Base-by-base conservation (phyloP, 2,797 vertebrate species). In the Labroides dimidiatus region DNA sequence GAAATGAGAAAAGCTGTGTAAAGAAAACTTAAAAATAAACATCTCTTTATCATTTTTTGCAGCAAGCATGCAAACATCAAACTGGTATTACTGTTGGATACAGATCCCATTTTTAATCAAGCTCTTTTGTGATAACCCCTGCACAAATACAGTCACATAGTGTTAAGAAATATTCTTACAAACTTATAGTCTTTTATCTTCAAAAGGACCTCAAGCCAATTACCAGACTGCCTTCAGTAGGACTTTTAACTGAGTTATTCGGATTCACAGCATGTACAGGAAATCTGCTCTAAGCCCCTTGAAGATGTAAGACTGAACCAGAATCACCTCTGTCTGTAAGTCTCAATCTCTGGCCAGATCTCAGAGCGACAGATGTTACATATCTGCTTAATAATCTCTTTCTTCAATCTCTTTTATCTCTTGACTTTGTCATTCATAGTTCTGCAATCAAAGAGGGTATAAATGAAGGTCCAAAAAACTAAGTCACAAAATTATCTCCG, bases 371-470 rank as follows among this genome's bases (percentile, higher is more conserved):
- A 30, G 20, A 62, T 49, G 37, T n/a, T n/a, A 43, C 36, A 54
- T 47, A 67, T 64, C 51, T 33, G 47, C 48, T 49, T 62, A 12
- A 54, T 60, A 55, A 56, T 69, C 24, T 23, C 39, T 39, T 68
- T 50, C 10, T 23, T 50, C 63, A 11, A 27, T 37, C 14, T 53
- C 51, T 67, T 68, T 71, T 17, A 77, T 77, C 69, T 59, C 39
- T 43, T 1, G 15, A 48, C 41, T 64, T 49, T 64, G 39, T 41
- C 54, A 55, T 61, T 65, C 10, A 59, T 49, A 17, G 57, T 37
- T 59, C 44, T 61, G 27, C 54, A 72, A 72, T 56, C 51, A 66
- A 69, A 84, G 21, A 30, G 44, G 69, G 57, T 20, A 39, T 20
- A 42, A 51, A 13, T 74, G 4, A 64, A 44, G 54, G 33, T 63